Base-by-base conservation (phyloP, 1,140 invertebrate genomes). In the Gerris buenoi region DNA sequence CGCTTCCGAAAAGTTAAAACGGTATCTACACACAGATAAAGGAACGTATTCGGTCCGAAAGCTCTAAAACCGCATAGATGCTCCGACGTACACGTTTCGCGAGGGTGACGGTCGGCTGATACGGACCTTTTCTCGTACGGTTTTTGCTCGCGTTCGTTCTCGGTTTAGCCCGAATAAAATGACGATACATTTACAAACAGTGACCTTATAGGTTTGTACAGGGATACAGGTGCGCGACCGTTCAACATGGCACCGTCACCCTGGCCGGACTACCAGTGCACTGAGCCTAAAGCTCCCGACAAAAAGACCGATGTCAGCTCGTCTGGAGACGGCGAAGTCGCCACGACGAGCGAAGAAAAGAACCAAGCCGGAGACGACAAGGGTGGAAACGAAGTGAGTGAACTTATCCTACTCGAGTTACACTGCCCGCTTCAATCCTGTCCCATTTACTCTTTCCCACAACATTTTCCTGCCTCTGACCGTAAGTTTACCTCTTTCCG, bases 191-290 rank as follows among this genome's bases (percentile, higher is more conserved):
- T 46, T 46, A 46, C 5, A 46, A 46, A 46, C 18, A 46, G 33
- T 46, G 33, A 46, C 33, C 33, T 46, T 46, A 46, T 46, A 46
- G 33, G 33, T 46, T 46, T 18, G 33, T 46, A 46, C 5, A 46
- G 18, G 33, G 33, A 46, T 46, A 10, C 5, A 5, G 18, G 33
- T 46, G 33, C 33, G 33, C 33, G 33, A 18, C 5, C 33, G 5
- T 60, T 60, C 58, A 60, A 60, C 15, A 60, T 60, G 58, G 58
- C 58, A 60, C 58, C 58, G 23, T 60, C 58, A 5, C 58, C 58
- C 23, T 60, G 58, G 58, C 58, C 58, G 15, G 58, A 60, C 58
- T 60, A 60, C 23, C 58, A 60, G 23, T 60, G 23, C 23, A 14
- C 58, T 60, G 58, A 60, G 23, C 58, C 58, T 15, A 60, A 60